Evolutionary conservation across 2,888 invertebrate species (phyloP), one percentile per base, ranked within the genome.

Genomic region (Xylota sylvarum): DNA sequence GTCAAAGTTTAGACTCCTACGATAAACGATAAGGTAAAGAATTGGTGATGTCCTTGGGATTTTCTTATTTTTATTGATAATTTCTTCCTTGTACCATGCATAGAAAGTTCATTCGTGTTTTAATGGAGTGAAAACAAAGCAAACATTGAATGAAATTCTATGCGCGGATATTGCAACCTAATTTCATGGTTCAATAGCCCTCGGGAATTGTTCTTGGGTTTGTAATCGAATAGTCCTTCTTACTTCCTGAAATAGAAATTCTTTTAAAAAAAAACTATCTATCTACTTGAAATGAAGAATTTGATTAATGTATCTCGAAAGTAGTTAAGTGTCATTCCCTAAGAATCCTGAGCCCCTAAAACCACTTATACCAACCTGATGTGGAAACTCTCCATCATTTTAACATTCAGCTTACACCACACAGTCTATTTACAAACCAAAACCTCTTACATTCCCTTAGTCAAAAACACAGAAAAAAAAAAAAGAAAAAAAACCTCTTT

Each of bases 91-190:
- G 5, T 30, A 7, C 56, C 12, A 17, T n/a, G 9, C 5, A 48
- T 14, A 17, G 32, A 19, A 64, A 48, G 17, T 64, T 48, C 17
- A 46, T 19, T 32, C 32, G 12, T 19, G 32, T 67, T 52, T 19
- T 27, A 69, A 55, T 69, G 17, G 55, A 27, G 30, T 56, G 43
- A 19, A 69, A 56, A 69, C 43, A 17, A 43, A 56, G 17, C 9
- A 5, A n/a, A 43, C 10, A 52, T n/a, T 23, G 19, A 37, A 52
- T 67, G 27, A 10, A 50, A 14, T 50, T 50, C 19, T 23, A 17
- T 37, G 10, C 1, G n/a, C 58, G 9, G 23, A 23, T 23, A 27
- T 60, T 23, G 12, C n/a, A 23, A 19, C 4, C 5, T 10, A 58
- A 60, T 19, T 60, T 60, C 37, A 60, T 12, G 12, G 37, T 35